These are phyloP conservation scores for Lasioglossum marginatum DNA, from an alignment of 2,888 invertebrate species.

Conservation along the genomic window DNA sequence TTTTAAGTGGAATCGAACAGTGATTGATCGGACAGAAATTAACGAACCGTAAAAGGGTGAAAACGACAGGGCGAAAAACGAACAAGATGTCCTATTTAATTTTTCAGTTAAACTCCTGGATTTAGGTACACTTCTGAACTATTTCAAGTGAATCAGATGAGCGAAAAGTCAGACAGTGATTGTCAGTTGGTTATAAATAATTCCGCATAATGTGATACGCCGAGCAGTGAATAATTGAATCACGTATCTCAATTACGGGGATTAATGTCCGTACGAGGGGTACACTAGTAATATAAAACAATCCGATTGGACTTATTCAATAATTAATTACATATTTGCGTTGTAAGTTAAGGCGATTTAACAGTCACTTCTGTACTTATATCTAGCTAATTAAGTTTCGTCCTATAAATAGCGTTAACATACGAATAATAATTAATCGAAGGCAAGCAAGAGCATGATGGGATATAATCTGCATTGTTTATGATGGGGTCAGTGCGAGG, in stretches of 20 bases:
- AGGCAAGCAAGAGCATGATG: accelerated
- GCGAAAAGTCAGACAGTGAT: neutral
- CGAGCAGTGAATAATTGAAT: neutral
- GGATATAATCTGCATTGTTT: neutral
- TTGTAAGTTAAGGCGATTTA: too few relatives aligned
- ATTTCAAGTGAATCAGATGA: neutral
- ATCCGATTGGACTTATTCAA: neutral
- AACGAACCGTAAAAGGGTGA: neutral
- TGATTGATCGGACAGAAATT: neutral
- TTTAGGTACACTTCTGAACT: too few relatives aligned
- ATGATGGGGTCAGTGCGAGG: neutral
- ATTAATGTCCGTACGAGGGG: neutral
- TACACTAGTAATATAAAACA: neutral
- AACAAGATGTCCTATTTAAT: too few relatives aligned
- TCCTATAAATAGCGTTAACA: neutral
- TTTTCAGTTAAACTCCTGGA: too few relatives aligned
- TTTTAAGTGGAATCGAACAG: neutral
- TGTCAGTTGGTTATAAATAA: neutral
- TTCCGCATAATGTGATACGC: neutral
- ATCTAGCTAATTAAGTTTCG: too few relatives aligned
- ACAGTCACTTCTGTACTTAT: too few relatives aligned
- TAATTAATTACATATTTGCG: too few relatives aligned
- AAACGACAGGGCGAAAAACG: neutral
- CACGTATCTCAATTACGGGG: too few relatives aligned
- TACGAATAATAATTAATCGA: neutral